phyloP scores from a whole-genome alignment of 2,797 vertebrate species.

The Crax fasciolata region DNA sequence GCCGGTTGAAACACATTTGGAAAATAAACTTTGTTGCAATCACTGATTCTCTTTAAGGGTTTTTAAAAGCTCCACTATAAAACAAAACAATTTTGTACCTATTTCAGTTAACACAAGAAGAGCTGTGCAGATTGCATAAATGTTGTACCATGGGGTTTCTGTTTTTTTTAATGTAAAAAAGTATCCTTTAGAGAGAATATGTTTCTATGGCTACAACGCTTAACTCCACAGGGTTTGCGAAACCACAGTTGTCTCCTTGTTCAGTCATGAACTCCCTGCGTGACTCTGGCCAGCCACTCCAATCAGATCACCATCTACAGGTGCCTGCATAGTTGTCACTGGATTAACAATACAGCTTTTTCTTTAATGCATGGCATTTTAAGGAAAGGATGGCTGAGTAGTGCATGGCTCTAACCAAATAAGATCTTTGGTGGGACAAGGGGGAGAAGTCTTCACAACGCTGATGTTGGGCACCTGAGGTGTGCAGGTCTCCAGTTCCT shows the following conservation, averaged over 20 bases:
- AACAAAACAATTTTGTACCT: neutral
- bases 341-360: neutral
- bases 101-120: neutral
- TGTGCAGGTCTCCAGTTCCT: neutral
- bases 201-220: neutral
- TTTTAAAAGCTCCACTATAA: neutral
- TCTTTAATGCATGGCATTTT: neutral
- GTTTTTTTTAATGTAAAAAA: neutral
- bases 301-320: neutral
- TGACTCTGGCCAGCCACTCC: neutral
- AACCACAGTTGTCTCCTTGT: neutral
- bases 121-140: neutral
- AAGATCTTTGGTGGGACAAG: neutral
- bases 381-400: neutral
- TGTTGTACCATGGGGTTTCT: neutral
- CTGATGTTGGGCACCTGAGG: neutral
- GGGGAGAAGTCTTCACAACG: accelerated
- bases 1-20: constrained; percentile 8
- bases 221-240: neutral
- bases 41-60: neutral
- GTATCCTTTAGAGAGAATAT: neutral
- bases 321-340: neutral
- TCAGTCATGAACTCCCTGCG: neutral
- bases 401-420: neutral
- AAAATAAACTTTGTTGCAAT: constrained; percentile 25